phyloP scores from a whole-genome alignment of 2,797 vertebrate species.

The Triplophysa yarkandensis region DNA sequence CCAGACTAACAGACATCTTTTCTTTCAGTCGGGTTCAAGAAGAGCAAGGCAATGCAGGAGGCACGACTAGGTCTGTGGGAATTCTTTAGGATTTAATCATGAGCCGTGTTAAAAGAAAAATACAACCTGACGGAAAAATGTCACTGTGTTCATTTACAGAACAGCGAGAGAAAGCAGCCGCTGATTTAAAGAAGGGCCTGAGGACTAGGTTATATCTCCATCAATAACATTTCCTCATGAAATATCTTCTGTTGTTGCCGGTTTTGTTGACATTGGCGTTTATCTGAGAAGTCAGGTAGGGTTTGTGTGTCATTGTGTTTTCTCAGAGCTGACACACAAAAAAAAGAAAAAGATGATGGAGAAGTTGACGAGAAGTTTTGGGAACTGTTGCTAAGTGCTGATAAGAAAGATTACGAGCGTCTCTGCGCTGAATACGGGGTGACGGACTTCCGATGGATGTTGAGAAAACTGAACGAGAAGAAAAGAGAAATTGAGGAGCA shows the following conservation, averaged over 20 bases:
- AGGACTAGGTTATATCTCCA: constrained; percentile 67
- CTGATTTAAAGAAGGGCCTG: constrained; percentile 78
- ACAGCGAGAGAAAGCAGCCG: constrained; percentile 71
- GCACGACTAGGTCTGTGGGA: constrained; percentile 67
- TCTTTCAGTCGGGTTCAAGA: constrained; percentile 85
- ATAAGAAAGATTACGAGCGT: constrained; percentile 84
- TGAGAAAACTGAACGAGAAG: constrained; percentile 82
- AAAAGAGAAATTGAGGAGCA: constrained; percentile 75
- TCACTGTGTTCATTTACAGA: constrained; percentile 67
- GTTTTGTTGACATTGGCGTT: not conserved
- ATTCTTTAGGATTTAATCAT: not conserved
- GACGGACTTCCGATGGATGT: constrained; percentile 85
- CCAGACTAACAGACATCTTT: not conserved
- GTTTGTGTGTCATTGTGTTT: not conserved
- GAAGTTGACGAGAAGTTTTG: constrained; percentile 80
- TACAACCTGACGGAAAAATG: not conserved
- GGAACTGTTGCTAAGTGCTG: constrained; percentile 84
- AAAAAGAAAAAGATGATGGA: constrained; percentile 63
- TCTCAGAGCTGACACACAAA: constrained; percentile 60
- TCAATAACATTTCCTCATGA: not conserved
- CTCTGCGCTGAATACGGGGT: constrained; percentile 84
- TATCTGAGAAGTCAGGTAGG: not conserved
- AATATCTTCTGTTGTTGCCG: constrained; percentile 3
- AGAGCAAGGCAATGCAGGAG: constrained; percentile 74
- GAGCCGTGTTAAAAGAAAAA: not conserved